These are phyloP conservation scores for Gambelia wislizenii DNA, from an alignment of 2,797 vertebrate genomes.

Conservation along the genomic window DNA sequence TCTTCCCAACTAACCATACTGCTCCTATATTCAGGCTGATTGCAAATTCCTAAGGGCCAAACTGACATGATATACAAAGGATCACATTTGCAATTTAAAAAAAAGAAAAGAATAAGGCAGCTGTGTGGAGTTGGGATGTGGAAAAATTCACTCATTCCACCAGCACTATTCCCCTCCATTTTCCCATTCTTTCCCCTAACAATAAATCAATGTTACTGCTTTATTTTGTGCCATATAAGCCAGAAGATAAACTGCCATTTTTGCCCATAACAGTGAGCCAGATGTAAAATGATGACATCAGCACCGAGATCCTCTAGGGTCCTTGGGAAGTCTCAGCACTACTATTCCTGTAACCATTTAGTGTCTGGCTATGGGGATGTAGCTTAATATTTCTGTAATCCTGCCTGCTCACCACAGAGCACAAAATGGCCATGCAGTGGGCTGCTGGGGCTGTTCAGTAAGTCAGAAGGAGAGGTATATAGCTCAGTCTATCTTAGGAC, in stretches of 20 bases:
- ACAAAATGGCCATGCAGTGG: no score
- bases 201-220: neutral
- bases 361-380: no score
- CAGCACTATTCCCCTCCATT: neutral
- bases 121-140: neutral
- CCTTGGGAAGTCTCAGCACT: no score
- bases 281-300: no score
- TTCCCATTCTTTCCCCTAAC: neutral
- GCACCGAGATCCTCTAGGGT: no score
- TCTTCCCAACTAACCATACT: neutral
- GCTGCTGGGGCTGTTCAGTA: no score
- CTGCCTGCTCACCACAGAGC: no score
- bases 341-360: no score
- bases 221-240: neutral
- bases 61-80: neutral
- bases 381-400: no score
- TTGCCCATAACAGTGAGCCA: neutral
- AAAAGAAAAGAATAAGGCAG: neutral
- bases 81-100: no score
- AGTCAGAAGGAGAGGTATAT: no score
- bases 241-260: neutral
- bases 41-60: neutral
- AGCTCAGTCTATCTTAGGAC: no score
- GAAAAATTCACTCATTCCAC: neutral
- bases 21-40: neutral